Evolutionary conservation across 2,113 vertebrate genomes (phyloP).

Genomic region (Oxygymnocypris stewartii): DNA sequence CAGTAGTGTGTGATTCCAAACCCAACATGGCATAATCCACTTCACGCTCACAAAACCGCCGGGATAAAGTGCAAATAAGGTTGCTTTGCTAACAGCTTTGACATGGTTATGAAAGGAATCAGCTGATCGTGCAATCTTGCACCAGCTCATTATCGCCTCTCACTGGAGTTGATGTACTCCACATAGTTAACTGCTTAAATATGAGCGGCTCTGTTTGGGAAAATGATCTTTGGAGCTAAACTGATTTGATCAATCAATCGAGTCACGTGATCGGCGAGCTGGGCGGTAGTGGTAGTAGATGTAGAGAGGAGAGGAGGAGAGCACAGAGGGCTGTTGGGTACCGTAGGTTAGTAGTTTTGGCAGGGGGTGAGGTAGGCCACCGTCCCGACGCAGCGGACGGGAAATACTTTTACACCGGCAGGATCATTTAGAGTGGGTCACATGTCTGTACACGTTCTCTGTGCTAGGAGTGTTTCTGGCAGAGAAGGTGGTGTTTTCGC

Average conservation of each 20-base stretch:
- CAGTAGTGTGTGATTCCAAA: constrained; percentile 25
- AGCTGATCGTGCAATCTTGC: not conserved
- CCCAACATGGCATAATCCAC: constrained; percentile 32
- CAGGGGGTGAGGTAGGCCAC: constrained; percentile 78
- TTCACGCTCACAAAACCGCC: constrained; percentile 25
- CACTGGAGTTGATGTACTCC: not conserved
- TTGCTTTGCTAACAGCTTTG: constrained; percentile 15
- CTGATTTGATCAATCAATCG: not conserved
- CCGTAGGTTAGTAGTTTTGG: constrained; percentile 73
- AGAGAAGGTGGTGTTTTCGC: not conserved
- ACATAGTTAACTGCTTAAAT: constrained; percentile 1
- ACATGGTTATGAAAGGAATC: constrained; percentile 16
- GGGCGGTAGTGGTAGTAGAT: constrained; percentile 40
- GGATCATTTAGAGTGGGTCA: constrained; percentile 66
- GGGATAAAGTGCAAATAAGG: constrained; percentile 46
- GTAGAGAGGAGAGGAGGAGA: not conserved
- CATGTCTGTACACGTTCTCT: constrained; percentile 46
- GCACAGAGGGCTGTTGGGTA: constrained; percentile 29
- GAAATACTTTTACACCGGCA: constrained; percentile 64
- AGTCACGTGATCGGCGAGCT: not conserved
- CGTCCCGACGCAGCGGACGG: constrained; percentile 67
- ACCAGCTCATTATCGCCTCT: not conserved
- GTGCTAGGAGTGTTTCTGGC: constrained; percentile 47
- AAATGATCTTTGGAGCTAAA: not conserved
- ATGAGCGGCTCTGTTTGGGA: constrained; percentile 2